Conservation (phyloP, 2,113 vertebrate species). For the Dicaeum eximium region DNA sequence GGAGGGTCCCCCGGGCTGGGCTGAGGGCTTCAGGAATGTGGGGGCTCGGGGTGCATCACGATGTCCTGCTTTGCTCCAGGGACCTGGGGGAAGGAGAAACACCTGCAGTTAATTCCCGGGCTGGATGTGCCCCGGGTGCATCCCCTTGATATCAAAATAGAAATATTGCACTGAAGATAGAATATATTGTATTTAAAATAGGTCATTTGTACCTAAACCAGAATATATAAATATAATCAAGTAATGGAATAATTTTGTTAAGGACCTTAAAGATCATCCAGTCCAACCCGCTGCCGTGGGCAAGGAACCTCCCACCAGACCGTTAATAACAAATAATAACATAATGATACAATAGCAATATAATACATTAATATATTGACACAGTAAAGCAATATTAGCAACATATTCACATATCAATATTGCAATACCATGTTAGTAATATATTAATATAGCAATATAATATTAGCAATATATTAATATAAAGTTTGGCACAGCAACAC, state of each 20-base stretch:
- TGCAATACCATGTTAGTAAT: too few species aligned
- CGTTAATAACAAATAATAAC: background rate
- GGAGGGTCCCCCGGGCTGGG: fast-evolving
- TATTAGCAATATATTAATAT: too few species aligned
- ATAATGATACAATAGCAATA: background rate
- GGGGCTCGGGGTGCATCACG: background rate
- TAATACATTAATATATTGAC: too few species aligned
- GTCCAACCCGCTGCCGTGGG: background rate
- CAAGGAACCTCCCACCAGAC: background rate
- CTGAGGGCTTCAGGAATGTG: background rate
- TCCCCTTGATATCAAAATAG: background rate
- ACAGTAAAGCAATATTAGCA: fast-evolving
- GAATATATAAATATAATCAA: too few species aligned
- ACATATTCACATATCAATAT: too few species aligned
- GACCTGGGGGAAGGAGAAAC: background rate
- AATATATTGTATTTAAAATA: too few species aligned
- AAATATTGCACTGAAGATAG: fast-evolving
- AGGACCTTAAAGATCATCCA: background rate
- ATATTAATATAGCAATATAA: background rate
- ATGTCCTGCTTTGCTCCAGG: background rate
- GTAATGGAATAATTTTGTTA: background rate
- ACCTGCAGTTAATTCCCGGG: background rate
- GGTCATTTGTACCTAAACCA: background rate
- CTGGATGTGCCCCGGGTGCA: fast-evolving
- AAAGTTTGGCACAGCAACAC: fast-evolving